Percentiles rank a stretch among this genome's conserved stretches.
Evolutionary conservation across 2,888 invertebrate genomes (phyloP).

Genomic region (Archips xylosteana): DNA sequence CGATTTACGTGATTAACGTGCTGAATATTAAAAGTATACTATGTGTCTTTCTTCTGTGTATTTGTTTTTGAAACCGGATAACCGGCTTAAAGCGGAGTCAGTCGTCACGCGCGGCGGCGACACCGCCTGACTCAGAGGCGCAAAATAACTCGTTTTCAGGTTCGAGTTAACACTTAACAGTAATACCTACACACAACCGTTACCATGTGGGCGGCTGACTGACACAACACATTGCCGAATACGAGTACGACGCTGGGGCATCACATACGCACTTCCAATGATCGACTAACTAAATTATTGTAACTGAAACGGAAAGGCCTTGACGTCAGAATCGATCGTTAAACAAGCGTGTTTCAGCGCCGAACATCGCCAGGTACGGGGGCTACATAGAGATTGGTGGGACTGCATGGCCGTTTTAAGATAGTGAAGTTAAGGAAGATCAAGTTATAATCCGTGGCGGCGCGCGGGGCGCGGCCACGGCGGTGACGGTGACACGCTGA

Average conservation of each 20-base stretch:
- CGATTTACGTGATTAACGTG: neutral
- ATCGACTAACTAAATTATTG: slow-evolving; percentile 7
- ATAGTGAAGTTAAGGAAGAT: slow-evolving; percentile 63
- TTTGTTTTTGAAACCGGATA: slow-evolving; percentile 49
- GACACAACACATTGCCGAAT: slow-evolving; percentile 48
- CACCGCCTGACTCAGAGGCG: slow-evolving; percentile 64
- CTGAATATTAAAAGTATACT: neutral
- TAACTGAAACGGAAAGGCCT: slow-evolving; percentile 10
- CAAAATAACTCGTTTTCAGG: slow-evolving; percentile 74
- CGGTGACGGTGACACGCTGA: slow-evolving; percentile 73
- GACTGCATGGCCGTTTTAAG: slow-evolving; percentile 14
- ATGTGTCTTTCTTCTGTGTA: neutral
- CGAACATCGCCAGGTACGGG: neutral
- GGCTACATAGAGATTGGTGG: neutral
- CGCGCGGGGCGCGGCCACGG: slow-evolving; percentile 56
- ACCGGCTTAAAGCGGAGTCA: slow-evolving; percentile 50
- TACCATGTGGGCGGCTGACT: slow-evolving; percentile 54
- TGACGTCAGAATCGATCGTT: slow-evolving; percentile 8
- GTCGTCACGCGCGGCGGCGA: slow-evolving; percentile 57
- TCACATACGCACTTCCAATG: slow-evolving; percentile 1
- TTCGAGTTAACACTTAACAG: slow-evolving; percentile 67
- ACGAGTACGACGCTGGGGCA: slow-evolving; percentile 15
- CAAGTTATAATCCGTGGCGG: slow-evolving; percentile 59
- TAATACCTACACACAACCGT: slow-evolving; percentile 54
- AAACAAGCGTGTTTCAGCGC: neutral